Evolutionary conservation across 2,888 invertebrate species (phyloP).

Genomic region (Brachyopa scutellaris): DNA sequence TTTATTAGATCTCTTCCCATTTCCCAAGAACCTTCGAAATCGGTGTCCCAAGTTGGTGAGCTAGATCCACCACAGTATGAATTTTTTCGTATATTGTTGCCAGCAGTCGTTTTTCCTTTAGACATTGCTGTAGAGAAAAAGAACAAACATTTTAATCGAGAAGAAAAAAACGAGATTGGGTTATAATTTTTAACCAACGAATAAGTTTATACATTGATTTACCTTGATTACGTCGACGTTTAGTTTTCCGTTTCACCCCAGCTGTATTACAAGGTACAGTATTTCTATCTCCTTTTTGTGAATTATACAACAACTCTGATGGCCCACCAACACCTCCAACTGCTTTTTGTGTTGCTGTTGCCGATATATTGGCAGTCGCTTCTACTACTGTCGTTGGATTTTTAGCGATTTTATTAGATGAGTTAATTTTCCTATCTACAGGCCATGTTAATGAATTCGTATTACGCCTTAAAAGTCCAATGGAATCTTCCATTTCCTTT

Average conservation of each 20-base stretch:
- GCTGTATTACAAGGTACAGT: conserved; percentile 74
- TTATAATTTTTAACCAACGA: background rate
- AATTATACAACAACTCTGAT: conserved; percentile 38
- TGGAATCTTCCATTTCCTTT: conserved; percentile 81
- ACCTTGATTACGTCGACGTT: conserved; percentile 79
- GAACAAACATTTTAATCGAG: background rate
- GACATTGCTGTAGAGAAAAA: conserved; percentile 74
- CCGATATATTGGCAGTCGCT: conserved; percentile 67
- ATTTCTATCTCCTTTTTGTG: conserved; percentile 50
- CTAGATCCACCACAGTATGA: conserved; percentile 74
- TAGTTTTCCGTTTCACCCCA: conserved; percentile 78
- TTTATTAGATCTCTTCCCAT: conserved; percentile 79
- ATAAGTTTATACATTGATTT: background rate
- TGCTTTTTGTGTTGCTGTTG: conserved; percentile 18
- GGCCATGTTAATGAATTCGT: conserved; percentile 78
- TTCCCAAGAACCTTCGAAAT: conserved; percentile 80
- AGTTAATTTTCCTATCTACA: conserved; percentile 76
- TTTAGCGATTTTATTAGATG: conserved; percentile 75
- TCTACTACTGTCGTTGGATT: conserved; percentile 73
- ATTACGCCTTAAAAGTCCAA: conserved; percentile 75
- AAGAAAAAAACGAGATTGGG: conserved; percentile 1
- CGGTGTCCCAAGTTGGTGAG: conserved; percentile 78
- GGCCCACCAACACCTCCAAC: conserved; percentile 33
- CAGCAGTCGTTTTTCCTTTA: conserved; percentile 75
- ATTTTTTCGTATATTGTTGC: conserved; percentile 75